phyloP scores from a whole-genome alignment of 2,797 vertebrate genomes.

The Perodicticus potto region DNA sequence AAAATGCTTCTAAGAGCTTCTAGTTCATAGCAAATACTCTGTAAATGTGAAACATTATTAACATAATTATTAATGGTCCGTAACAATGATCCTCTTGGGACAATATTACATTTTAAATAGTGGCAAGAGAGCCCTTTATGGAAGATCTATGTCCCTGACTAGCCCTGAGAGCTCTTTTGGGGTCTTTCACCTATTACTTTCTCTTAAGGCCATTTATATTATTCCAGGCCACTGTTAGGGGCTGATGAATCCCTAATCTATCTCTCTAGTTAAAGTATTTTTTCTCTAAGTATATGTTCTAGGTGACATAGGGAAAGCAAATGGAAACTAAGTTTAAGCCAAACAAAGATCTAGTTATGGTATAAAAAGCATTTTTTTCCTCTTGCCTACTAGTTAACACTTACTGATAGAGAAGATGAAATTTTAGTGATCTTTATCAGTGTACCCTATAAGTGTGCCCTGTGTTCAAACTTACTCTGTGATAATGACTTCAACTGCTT shows the following conservation, averaged over 20 bases:
- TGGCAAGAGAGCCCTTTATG: neutral
- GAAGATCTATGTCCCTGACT: neutral
- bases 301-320: neutral
- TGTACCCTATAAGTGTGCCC: neutral
- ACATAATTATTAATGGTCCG: neutral
- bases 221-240: neutral
- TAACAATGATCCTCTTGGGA: neutral
- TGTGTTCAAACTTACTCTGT: conserved; percentile 53
- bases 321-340: neutral
- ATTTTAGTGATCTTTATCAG: neutral
- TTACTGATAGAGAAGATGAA: conserved; percentile 33
- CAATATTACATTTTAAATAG: neutral
- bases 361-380: neutral
- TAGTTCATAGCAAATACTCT: neutral
- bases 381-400: neutral
- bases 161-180: neutral
- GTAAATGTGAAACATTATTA: neutral
- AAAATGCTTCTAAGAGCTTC: neutral
- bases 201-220: neutral
- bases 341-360: neutral
- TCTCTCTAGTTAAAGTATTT: neutral
- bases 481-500: conserved; percentile 55
- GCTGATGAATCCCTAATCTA: neutral
- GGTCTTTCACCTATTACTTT: neutral
- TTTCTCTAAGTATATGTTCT: neutral